Base-by-base conservation (phyloP, 2,113 vertebrate species). In the Melospiza melodia region DNA sequence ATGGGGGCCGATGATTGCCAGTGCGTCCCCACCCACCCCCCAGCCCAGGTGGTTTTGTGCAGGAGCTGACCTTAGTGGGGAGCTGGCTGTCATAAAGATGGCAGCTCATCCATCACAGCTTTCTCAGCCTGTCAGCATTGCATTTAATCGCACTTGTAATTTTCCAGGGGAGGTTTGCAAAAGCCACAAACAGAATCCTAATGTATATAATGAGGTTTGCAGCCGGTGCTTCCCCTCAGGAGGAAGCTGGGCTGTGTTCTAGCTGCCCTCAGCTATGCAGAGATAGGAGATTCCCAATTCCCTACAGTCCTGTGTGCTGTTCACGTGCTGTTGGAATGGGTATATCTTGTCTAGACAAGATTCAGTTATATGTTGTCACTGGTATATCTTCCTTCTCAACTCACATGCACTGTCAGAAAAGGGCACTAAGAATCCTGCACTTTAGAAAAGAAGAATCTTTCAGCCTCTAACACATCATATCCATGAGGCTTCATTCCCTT, bases 121-220 rank as follows among this genome's bases (percentile, higher is more conserved):
- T 96, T 93, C 31, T 24, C 65, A 79, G 69, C 57, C 97, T 97
- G 97, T 98, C 94, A 77, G 78, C 35, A 0, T 82, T 97, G 91
- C 94, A 93, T 97, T 98, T 98, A 98, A 98, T 98, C 95, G 97
- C 75, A 66, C 96, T 96, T 97, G 97, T 97, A 98, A 98, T 98
- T 98, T 98, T 98, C 97, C 63, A 92, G 86, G 78, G 88, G 91
- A 98, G 86, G 95, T 95, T 97, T 97, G 94, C 73, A 96, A 98
- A 98, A 98, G 95, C 73, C 97, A 97, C 97, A 97, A 97, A 94
- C 94, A 87, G 98, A 98, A 98, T 98, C 94, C 96, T 98, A 98
- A 98, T 98, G 94, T 85, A n/a, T 84, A 84, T 94, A 96, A 97
- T 84, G 89, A 2, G 9, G n/a, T 93, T 63, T 79, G 54, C 49